phyloP scores from a whole-genome alignment of 2,113 vertebrate genomes.

The Amphilophus citrinellus region DNA sequence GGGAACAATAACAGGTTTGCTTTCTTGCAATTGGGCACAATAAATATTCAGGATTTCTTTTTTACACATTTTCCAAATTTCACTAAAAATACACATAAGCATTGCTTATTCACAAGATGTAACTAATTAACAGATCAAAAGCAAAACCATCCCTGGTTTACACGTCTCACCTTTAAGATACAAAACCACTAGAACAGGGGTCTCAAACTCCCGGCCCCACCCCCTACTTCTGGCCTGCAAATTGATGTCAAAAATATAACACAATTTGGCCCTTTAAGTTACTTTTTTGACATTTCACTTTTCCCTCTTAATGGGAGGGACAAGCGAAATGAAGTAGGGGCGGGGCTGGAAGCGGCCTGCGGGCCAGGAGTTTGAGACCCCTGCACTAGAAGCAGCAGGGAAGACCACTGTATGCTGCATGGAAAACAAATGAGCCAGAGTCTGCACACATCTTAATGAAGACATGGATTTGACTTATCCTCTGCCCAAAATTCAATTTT shows the following conservation, averaged over 20 bases:
- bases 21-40: slow-evolving; percentile 4
- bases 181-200: background rate
- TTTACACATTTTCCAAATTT: background rate
- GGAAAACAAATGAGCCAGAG: slow-evolving; percentile 61
- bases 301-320: too few relatives aligned
- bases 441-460: slow-evolving; percentile 55
- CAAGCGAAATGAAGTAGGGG: too few relatives aligned
- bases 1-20: slow-evolving; percentile 10
- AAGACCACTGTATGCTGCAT: slow-evolving; percentile 10
- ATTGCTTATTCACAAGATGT: background rate
- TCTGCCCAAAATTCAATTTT: slow-evolving; percentile 56
- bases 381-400: background rate
- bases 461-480: slow-evolving; percentile 59
- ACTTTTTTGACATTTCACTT: too few relatives aligned
- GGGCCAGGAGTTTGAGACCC: too few relatives aligned
- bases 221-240: too few relatives aligned
- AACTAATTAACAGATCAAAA: slow-evolving; percentile 13
- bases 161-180: background rate
- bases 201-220: too few relatives aligned
- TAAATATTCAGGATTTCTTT: background rate
- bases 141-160: background rate
- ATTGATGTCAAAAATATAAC: too few relatives aligned
- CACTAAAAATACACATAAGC: background rate
- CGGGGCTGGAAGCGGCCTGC: too few relatives aligned
- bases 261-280: too few relatives aligned